Conservation (phyloP, 2,113 vertebrate species). For the Mastomys natalensis region DNA sequence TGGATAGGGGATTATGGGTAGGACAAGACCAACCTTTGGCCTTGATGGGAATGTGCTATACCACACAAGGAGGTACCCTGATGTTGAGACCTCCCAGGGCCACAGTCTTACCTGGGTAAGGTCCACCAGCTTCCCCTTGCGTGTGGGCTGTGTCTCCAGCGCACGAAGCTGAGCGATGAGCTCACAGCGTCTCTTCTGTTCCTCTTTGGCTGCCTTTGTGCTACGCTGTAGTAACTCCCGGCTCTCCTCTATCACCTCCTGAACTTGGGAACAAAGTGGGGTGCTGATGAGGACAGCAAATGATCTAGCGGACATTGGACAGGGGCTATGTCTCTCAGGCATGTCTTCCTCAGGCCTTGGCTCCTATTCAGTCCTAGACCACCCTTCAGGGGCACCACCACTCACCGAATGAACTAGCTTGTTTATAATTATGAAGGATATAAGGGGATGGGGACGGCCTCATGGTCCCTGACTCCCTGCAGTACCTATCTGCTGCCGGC, state of each 20-base stretch:
- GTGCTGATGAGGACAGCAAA: neutral
- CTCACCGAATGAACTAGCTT: neutral
- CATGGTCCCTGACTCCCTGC: fast-evolving
- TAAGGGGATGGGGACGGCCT: neutral
- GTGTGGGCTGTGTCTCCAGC: constrained; percentile 86
- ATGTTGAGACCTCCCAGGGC: fast-evolving
- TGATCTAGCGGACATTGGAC: fast-evolving
- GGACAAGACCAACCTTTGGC: neutral
- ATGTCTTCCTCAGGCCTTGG: neutral
- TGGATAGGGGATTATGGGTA: neutral
- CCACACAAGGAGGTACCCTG: fast-evolving
- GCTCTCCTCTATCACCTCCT: constrained; percentile 91
- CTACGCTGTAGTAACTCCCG: constrained; percentile 88
- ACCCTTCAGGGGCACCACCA: neutral
- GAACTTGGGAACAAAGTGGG: constrained; percentile 84
- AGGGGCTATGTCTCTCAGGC: neutral
- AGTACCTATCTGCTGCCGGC: constrained; percentile 92
- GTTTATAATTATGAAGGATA: neutral
- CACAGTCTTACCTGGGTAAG: constrained; percentile 90
- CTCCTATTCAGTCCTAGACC: neutral
- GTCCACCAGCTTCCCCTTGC: constrained; percentile 89
- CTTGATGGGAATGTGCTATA: neutral
- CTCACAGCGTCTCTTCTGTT: constrained; percentile 88
- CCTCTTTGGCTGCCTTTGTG: constrained; percentile 87
- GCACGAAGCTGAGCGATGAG: constrained; percentile 90